A percentile compares a stretch with the other conserved stretches of the same genome.
Evolutionary conservation across 2,797 vertebrate genomes (phyloP).

Genomic region (Arnoldichthys spilopterus): DNA sequence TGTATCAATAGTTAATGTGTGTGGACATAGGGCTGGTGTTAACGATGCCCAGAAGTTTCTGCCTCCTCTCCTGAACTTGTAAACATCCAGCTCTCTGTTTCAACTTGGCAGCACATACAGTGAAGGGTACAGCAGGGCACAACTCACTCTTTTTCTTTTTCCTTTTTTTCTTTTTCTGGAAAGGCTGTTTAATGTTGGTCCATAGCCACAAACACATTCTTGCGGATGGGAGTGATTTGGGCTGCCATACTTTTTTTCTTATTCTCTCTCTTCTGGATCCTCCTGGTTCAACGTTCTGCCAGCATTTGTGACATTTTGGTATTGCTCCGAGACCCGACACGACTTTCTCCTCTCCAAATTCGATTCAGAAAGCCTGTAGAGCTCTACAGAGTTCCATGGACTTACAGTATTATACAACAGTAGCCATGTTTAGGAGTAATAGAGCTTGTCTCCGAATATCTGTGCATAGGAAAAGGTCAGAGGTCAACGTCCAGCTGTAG

Average conservation of each 20-base stretch:
- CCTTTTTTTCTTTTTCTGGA: slow-evolving; percentile 64
- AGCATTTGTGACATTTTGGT: background rate
- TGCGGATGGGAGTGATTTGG: slow-evolving; percentile 4
- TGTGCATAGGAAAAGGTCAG: slow-evolving; percentile 75
- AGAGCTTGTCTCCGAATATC: slow-evolving; percentile 54
- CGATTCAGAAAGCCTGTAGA: background rate
- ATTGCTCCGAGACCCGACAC: background rate
- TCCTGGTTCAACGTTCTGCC: background rate
- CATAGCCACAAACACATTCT: slow-evolving; percentile 18
- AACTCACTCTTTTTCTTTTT: slow-evolving; percentile 69
- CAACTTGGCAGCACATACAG: slow-evolving; percentile 70
- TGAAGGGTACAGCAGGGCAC: slow-evolving; percentile 69
- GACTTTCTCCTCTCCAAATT: background rate
- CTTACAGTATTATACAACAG: slow-evolving; percentile 5
- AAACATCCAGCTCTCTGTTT: slow-evolving; percentile 78
- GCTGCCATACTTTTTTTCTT: background rate
- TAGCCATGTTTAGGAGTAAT: slow-evolving; percentile 35
- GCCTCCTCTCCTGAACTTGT: slow-evolving; percentile 74
- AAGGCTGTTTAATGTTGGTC: slow-evolving; percentile 40
- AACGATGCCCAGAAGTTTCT: slow-evolving; percentile 81
- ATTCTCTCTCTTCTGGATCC: background rate
- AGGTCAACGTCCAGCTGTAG: slow-evolving; percentile 72
- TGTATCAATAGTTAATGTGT: slow-evolving; percentile 82
- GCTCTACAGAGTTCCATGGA: background rate
- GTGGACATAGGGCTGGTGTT: slow-evolving; percentile 79